Evolutionary conservation across 2,113 vertebrate species (phyloP).

Genomic region (Sapajus apella): DNA sequence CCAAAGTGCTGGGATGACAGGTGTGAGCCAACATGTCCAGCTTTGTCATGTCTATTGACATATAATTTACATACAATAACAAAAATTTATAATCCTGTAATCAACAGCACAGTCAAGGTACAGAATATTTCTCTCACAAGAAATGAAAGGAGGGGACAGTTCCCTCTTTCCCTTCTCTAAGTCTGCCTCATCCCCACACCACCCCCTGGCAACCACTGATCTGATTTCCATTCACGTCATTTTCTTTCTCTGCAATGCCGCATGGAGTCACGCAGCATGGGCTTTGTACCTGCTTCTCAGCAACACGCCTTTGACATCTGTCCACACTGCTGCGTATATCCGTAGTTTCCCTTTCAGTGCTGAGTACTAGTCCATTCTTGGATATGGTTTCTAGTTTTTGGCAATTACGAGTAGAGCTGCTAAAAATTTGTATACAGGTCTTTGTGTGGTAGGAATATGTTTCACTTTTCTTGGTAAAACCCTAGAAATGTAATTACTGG

Average conservation of each 20-base stretch:
- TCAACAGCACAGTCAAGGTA: background rate
- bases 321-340: accelerated
- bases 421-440: background rate
- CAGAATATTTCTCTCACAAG: background rate
- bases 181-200: background rate
- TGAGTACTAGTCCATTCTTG: background rate
- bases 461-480: background rate
- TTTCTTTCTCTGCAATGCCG: background rate
- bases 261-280: accelerated
- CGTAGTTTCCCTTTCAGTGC: background rate
- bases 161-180: background rate
- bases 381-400: background rate
- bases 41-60: background rate
- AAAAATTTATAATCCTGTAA: background rate
- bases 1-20: too few relatives aligned
- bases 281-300: background rate
- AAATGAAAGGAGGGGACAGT: too few relatives aligned
- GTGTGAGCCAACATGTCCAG: too few relatives aligned
- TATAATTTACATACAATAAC: background rate
- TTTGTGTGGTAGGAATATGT: background rate
- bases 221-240: background rate
- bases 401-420: background rate
- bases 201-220: background rate
- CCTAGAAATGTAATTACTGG: background rate
- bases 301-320: background rate